Conservation (phyloP, 2,797 vertebrate species). For the Emydoidea blandingii region DNA sequence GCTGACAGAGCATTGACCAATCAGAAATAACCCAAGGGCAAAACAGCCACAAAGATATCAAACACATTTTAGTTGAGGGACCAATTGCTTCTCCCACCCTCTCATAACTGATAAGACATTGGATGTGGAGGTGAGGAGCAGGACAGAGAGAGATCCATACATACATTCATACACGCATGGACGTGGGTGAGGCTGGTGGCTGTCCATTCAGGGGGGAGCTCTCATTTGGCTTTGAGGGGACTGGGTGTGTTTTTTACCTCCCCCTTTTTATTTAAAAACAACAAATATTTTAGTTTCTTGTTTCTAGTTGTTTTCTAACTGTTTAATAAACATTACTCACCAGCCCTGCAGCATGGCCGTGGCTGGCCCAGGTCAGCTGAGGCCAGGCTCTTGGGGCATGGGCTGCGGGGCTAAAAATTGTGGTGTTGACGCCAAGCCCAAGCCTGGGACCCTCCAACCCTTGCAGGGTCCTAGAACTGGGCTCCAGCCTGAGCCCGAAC, state of each 20-base stretch:
- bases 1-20: neutral
- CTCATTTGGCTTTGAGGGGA: neutral
- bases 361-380: neutral
- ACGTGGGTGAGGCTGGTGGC: neutral
- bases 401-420: neutral
- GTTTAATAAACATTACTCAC: neutral
- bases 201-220: neutral
- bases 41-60: neutral
- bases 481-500: neutral
- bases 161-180: neutral
- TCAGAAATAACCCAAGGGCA: slow-evolving; percentile 29
- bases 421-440: neutral
- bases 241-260: neutral
- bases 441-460: neutral
- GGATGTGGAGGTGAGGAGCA: slow-evolving; percentile 17
- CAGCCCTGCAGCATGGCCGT: neutral
- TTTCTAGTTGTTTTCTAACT: neutral
- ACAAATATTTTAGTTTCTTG: neutral
- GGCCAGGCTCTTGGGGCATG: neutral
- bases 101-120: neutral
- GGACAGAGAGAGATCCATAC: slow-evolving; percentile 11
- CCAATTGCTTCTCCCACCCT: slow-evolving; percentile 16
- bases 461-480: neutral
- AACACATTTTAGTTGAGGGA: neutral
- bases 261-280: neutral